Evolutionary conservation across 2,888 invertebrate species (phyloP).

Genomic region (Megaustenia siamemsis): DNA sequence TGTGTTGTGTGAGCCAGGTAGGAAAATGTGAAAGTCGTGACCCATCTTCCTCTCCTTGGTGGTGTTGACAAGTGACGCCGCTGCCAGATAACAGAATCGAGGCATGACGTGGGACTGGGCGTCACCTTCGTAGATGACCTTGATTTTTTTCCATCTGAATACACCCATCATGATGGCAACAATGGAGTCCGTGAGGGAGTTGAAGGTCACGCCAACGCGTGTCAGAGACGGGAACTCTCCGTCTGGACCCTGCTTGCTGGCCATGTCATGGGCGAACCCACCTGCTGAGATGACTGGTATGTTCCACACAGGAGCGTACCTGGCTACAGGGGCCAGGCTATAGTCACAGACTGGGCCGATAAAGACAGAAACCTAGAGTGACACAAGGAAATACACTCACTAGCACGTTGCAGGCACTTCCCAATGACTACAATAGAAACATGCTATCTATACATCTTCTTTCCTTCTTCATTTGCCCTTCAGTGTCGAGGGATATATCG

Average conservation of each 20-base stretch:
- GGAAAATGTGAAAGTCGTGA: conserved; percentile 51
- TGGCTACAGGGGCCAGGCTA: conserved; percentile 92
- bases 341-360: conserved; percentile 80
- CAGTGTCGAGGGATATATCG: no score
- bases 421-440: no score
- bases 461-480: no score
- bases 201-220: conserved; percentile 58
- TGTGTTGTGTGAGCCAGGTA: conserved; percentile 23
- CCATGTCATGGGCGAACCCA: conserved; percentile 77
- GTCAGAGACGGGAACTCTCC: conserved; percentile 58
- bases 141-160: conserved; percentile 55
- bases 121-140: conserved; percentile 53
- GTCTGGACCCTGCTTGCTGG: conserved; percentile 59
- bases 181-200: conserved; percentile 54
- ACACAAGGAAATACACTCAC: not conserved
- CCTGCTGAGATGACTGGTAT: conserved; percentile 89
- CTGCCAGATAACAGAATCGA: conserved; percentile 57
- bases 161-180: conserved; percentile 44
- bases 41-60: conserved; percentile 44
- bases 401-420: no score
- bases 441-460: no score
- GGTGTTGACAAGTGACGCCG: conserved; percentile 48
- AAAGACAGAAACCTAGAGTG: conserved; percentile 29
- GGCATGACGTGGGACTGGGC: conserved; percentile 51
- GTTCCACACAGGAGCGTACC: conserved; percentile 94